phyloP scores from a whole-genome alignment of 2,113 vertebrate species.

The Alectura lathami region DNA sequence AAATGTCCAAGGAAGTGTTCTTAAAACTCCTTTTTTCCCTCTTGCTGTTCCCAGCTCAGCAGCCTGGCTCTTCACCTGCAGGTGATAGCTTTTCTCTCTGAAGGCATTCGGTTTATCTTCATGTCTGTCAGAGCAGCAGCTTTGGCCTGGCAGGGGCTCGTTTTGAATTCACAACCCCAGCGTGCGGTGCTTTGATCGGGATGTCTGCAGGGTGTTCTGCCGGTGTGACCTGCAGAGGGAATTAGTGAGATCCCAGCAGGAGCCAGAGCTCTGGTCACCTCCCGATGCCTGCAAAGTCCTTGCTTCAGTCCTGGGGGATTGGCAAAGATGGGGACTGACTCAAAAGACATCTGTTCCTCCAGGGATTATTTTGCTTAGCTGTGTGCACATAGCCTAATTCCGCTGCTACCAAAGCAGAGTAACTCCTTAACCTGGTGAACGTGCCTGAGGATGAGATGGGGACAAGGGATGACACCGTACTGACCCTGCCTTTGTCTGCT shows the following conservation, averaged over 20 bases:
- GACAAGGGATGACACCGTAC: rapidly evolving
- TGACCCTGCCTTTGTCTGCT: neutral
- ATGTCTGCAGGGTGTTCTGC: neutral
- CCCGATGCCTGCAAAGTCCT: rapidly evolving
- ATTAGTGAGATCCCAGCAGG: neutral
- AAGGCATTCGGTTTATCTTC: neutral
- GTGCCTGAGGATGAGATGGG: rapidly evolving
- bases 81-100: neutral
- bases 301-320: neutral
- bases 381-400: rapidly evolving
- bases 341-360: neutral
- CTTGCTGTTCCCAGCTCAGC: neutral
- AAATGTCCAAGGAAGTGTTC: neutral
- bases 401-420: neutral
- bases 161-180: neutral
- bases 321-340: neutral
- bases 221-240: rapidly evolving
- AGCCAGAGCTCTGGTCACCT: neutral
- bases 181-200: rapidly evolving
- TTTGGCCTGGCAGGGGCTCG: rapidly evolving
- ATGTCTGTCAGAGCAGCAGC: neutral
- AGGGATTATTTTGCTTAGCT: neutral
- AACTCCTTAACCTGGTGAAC: rapidly evolving
- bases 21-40: neutral
- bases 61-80: neutral